Percentiles rank a stretch among this genome's conserved stretches.
These are phyloP conservation scores for Astyanax mexicanus DNA, from an alignment of 2,797 vertebrate genomes.

Conservation along the genomic window DNA sequence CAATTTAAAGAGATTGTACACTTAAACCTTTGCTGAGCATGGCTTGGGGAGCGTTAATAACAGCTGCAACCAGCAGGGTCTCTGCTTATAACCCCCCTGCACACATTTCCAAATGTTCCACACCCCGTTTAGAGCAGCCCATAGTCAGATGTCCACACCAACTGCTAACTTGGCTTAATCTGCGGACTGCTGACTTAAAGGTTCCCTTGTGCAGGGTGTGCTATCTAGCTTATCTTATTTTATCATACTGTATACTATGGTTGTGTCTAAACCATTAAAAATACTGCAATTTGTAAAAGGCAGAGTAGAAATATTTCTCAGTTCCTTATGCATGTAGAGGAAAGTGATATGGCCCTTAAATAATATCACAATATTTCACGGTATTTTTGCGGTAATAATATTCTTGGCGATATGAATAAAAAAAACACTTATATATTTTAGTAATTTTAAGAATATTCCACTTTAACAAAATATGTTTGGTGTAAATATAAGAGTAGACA, in stretches of 20 bases:
- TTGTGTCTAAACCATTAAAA: too few species aligned
- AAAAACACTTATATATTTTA: too few species aligned
- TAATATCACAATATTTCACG: too few species aligned
- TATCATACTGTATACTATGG: not conserved
- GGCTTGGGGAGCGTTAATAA: slow-evolving; percentile 24
- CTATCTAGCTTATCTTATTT: slow-evolving; percentile 5
- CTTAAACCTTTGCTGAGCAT: not conserved
- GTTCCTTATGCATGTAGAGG: too few species aligned
- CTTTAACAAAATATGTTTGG: too few species aligned
- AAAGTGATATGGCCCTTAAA: too few species aligned
- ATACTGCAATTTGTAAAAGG: too few species aligned
- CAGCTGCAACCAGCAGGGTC: slow-evolving; percentile 56
- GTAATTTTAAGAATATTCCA: too few species aligned
- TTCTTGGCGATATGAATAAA: too few species aligned
- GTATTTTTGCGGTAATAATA: too few species aligned
- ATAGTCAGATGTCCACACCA: slow-evolving; percentile 51
- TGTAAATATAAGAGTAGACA: too few species aligned
- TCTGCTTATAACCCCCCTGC: slow-evolving; percentile 19
- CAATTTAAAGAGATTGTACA: not conserved
- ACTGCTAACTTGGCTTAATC: slow-evolving; percentile 48
- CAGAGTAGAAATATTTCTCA: too few species aligned
- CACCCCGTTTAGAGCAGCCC: slow-evolving; percentile 30
- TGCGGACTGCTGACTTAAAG: slow-evolving; percentile 45
- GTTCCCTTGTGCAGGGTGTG: slow-evolving; percentile 15
- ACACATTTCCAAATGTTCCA: slow-evolving; percentile 15